Evolutionary conservation across 2,113 vertebrate species (phyloP).

Genomic region (Ovis aries): DNA sequence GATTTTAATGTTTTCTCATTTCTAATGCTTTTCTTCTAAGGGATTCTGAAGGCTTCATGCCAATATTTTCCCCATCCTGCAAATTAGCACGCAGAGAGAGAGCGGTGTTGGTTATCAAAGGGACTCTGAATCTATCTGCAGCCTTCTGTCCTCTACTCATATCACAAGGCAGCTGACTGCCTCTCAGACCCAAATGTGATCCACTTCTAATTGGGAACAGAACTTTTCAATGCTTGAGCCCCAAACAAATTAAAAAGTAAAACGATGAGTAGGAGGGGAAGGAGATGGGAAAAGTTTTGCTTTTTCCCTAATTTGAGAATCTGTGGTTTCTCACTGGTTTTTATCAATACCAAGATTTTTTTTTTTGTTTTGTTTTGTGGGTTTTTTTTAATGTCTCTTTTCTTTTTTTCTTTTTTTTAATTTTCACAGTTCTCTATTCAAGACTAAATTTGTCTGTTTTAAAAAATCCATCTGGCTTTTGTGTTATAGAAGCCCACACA

Average conservation of each 20-base stretch:
- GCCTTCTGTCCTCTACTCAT: slow-evolving; percentile 25
- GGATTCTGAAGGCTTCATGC: not conserved
- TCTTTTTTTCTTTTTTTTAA: not conserved
- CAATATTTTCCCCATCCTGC: not conserved
- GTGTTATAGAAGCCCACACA: slow-evolving; percentile 71
- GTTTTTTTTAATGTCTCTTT: slow-evolving; percentile 10
- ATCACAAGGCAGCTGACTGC: not conserved
- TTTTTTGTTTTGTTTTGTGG: slow-evolving; percentile 46
- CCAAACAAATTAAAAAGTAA: slow-evolving; percentile 60
- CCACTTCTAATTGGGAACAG: slow-evolving; percentile 62
- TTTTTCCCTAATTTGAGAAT: slow-evolving; percentile 49
- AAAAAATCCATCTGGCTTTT: slow-evolving; percentile 76
- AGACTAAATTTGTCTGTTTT: slow-evolving; percentile 72
- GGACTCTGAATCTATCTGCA: not conserved
- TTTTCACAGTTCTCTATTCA: slow-evolving; percentile 58
- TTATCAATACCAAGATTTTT: slow-evolving; percentile 49
- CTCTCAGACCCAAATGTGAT: slow-evolving; percentile 53
- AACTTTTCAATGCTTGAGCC: slow-evolving; percentile 56
- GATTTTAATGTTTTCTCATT: slow-evolving; percentile 34
- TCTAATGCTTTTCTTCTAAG: slow-evolving; percentile 38
- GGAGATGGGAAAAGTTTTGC: slow-evolving; percentile 2
- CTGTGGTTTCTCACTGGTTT: slow-evolving; percentile 43
- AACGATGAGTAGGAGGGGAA: not conserved
- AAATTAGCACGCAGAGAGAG: slow-evolving; percentile 26
- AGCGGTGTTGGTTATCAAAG: not conserved